Evolutionary conservation across 2,888 invertebrate species (phyloP).

Genomic region (Phymatocera aterrima): DNA sequence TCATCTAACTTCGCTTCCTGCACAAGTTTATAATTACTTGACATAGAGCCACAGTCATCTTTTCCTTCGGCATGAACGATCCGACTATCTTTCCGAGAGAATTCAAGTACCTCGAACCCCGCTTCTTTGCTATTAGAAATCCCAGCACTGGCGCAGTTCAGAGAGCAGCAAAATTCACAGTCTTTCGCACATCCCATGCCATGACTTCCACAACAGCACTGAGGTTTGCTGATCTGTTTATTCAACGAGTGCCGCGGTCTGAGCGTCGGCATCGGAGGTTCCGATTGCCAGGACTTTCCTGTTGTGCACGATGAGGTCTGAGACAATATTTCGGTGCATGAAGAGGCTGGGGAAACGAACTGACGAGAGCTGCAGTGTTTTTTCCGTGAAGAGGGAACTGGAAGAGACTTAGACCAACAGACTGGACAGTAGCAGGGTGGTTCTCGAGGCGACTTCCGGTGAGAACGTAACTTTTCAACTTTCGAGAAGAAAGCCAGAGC

Average conservation of each 20-base stretch:
- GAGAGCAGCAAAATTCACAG: constrained; percentile 39
- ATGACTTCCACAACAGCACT: constrained; percentile 33
- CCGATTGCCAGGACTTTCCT: constrained; percentile 22
- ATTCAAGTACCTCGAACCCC: background rate
- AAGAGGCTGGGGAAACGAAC: background rate
- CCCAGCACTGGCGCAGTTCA: constrained; percentile 4
- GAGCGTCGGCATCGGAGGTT: constrained; percentile 10
- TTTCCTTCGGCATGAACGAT: background rate
- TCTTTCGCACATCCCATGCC: constrained; percentile 24
- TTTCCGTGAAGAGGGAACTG: background rate
- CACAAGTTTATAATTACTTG: background rate
- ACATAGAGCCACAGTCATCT: background rate
- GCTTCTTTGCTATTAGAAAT: background rate
- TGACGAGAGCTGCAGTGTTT: constrained; percentile 1
- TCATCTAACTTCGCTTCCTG: background rate
- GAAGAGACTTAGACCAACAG: constrained; percentile 1
- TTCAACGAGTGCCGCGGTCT: background rate
- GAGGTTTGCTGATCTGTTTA: background rate
- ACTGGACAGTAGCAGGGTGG: background rate
- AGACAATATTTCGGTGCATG: constrained; percentile 9
- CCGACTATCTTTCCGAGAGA: background rate
- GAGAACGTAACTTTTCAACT: constrained; percentile 16
- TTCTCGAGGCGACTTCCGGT: background rate
- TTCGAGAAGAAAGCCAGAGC: constrained; percentile 32
- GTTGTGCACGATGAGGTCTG: constrained; percentile 5